Base-by-base conservation (phyloP, 2,888 invertebrate genomes). In the Germaria angustata region DNA sequence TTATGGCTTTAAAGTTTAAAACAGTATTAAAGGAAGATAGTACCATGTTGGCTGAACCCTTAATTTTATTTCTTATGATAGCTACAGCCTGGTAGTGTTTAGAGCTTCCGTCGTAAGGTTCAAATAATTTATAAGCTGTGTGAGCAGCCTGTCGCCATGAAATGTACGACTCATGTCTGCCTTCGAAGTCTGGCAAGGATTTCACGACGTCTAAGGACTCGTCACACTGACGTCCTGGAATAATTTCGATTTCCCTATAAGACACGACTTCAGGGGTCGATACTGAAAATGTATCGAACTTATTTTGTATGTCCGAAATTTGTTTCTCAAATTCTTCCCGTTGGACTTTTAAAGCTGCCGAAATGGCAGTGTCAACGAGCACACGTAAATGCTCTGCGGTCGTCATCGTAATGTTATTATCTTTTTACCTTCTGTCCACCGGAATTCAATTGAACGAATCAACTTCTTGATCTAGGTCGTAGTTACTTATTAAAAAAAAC, bases 111-210 rank as follows among this genome's bases (percentile, higher is more conserved):
- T n/a, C n/a, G n/a, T n/a, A n/a, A n/a, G n/a, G n/a, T n/a, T n/a
- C n/a, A n/a, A n/a, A 73, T 9, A 61, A 20, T 41, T 20, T 77
- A 17, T 77, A 78, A n/a, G 80, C 73, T 8, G 49, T 68, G 15
- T 80, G 53, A 3, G 80, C 73, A 11, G 66, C 59, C 20, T 61
- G 17, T 28, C 63, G 13, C 73, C 73, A 61, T 20, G 66, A 63
- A 20, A 68, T 66, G 49, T 79, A 73, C 9, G 15, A 53, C 34
- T 46, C 68, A 20, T 51, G 34, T 11, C 57, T 61, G 13, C 65
- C 71, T 1, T 63, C 32, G 24, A 66, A 66, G 7, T 72, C 65
- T 15, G n/a, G n/a, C n/a, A n/a, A n/a, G n/a, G n/a, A n/a, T n/a
- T n/a, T n/a, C n/a, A n/a, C n/a, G n/a, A n/a, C n/a, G n/a, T n/a